Conservation (phyloP, 2,797 vertebrate species). For the Xerus rutilus region DNA sequence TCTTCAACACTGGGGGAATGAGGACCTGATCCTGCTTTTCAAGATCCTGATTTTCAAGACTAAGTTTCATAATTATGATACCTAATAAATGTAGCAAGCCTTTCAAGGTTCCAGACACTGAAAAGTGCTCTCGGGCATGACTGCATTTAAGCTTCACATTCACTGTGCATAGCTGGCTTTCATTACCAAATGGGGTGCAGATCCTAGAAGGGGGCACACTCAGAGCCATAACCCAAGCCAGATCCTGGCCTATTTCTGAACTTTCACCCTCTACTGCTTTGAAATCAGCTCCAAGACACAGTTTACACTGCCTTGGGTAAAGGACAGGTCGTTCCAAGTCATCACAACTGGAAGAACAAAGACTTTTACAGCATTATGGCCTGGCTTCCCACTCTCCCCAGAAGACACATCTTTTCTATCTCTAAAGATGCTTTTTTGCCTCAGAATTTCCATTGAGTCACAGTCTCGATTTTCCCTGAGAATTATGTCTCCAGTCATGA, state of each 20-base stretch:
- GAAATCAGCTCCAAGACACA: too few relatives aligned
- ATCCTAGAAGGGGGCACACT: neutral
- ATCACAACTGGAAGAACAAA: neutral
- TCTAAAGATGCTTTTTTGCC: neutral
- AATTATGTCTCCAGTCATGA: neutral
- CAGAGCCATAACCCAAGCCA: neutral
- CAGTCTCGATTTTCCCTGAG: neutral
- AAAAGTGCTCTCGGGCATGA: neutral
- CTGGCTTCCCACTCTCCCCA: neutral
- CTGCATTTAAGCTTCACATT: neutral
- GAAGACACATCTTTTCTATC: conserved; percentile 19
- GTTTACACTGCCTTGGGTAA: neutral
- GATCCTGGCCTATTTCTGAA: neutral
- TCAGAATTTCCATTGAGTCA: neutral
- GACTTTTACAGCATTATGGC: neutral
- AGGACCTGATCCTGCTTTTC: too few relatives aligned
- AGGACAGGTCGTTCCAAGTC: neutral
- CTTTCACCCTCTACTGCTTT: neutral
- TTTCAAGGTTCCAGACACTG: neutral
- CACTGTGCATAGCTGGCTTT: neutral
- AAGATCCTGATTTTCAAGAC: too few relatives aligned
- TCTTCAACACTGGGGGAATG: too few relatives aligned
- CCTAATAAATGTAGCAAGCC: neutral
- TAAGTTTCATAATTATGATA: too few relatives aligned
- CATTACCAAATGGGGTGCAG: neutral